phyloP scores from a whole-genome alignment of 2,888 invertebrate genomes.

The Cosmorhoe ocellata region DNA sequence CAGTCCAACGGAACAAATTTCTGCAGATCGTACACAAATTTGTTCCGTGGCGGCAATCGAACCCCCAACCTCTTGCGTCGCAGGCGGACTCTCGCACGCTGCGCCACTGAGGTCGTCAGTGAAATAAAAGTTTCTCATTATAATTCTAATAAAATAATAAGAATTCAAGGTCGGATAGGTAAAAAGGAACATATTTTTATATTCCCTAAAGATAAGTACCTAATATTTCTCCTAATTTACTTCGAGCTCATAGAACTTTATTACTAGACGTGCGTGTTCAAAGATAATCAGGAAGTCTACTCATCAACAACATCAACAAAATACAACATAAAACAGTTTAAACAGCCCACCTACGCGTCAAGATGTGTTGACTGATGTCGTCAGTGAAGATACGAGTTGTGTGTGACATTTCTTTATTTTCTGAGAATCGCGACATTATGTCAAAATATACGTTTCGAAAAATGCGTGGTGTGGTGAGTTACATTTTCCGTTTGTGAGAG shows the following conservation, averaged over 20 bases:
- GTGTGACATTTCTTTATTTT: constrained; percentile 11
- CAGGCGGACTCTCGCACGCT: too few relatives aligned
- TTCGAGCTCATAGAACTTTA: constrained; percentile 1
- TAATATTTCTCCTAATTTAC: neutral
- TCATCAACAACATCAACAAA: constrained; percentile 1
- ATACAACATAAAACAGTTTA: constrained; percentile 10
- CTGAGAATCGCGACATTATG: constrained; percentile 3
- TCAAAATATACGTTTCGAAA: constrained; percentile 2
- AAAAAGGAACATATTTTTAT: too few relatives aligned
- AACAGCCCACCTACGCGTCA: constrained; percentile 6
- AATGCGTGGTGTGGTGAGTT: constrained; percentile 8
- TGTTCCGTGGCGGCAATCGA: too few relatives aligned
- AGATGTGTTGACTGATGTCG: constrained; percentile 12
- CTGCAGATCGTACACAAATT: too few relatives aligned
- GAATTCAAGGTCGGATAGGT: too few relatives aligned
- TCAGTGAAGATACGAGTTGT: constrained; percentile 1
- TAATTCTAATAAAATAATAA: too few relatives aligned
- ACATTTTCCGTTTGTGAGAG: constrained; percentile 10
- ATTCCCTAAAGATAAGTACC: too few relatives aligned
- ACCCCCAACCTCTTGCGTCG: too few relatives aligned
- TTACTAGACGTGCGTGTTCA: neutral
- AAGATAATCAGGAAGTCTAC: constrained; percentile 3
- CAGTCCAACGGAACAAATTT: too few relatives aligned
- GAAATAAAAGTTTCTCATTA: too few relatives aligned
- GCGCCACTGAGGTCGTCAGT: too few relatives aligned